Evolutionary conservation across 2,113 vertebrate species (phyloP), one percentile per base, ranked within the genome.

Genomic region (Malurus elegans): DNA sequence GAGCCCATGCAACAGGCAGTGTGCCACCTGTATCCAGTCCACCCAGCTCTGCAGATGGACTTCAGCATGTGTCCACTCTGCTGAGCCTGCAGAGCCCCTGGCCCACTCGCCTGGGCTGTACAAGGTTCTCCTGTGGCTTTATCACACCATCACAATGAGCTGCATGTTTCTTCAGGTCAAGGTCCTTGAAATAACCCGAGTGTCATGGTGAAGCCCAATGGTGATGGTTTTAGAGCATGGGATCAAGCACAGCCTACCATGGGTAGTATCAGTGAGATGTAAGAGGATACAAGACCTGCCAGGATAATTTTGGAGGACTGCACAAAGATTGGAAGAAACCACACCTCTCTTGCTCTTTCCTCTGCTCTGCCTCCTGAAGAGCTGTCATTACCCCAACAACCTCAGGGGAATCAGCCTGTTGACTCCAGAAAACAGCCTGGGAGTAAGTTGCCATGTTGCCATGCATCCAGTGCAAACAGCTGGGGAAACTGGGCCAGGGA

Each of bases 321-420:
- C 23, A 62, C 20, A 48, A 76, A 40, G 54, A 83, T 0, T 64
- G 29, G 50, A 81, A 82, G 45, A 75, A 88, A 69, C 2, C 26
- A 60, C 40, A 74, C 20, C 17, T 50, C 12, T 18, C 19, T 45
- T 40, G 28, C 12, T 72, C 53, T 16, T 31, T 75, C 24, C 24
- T 70, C 50, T 4, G 0, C 24, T 50, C 45, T 45, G 13, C 18
- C 40, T 82, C 45, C 17, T 15, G 53, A 3, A 44, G 29, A 89
- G 50, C 0, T 1, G 31, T 20, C 3, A 2, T 17, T 44, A 34
- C 5, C 5, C 9, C 31, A 36, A 38, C 25, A 80, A 45, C 18
- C 14, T 28, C 7, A 13, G 13, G 10, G 56, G 24, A 75, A 69
- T 9, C 40, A 51, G 32, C n/a, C 4, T 45, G 31, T 24, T 66